phyloP scores from a whole-genome alignment of 2,113 vertebrate species.

The Anarrhichthys ocellatus region DNA sequence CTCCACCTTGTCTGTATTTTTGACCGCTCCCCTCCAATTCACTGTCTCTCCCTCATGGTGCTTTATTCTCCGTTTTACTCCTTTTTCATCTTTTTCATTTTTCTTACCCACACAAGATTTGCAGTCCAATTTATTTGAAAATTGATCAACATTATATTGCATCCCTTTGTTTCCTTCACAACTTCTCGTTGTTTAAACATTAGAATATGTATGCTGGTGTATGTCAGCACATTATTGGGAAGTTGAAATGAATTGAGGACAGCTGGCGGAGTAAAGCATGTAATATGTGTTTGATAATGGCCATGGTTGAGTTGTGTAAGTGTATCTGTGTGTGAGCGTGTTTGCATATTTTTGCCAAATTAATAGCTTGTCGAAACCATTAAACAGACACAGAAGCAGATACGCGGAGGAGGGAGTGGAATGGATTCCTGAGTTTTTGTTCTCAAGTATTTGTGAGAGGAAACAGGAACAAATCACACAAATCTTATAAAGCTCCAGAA shows the following conservation, averaged over 20 bases:
- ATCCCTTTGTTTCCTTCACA: slow-evolving; percentile 19
- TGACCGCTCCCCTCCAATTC: not conserved
- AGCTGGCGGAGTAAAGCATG: not conserved
- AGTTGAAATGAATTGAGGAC: not conserved
- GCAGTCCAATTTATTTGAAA: slow-evolving; percentile 24
- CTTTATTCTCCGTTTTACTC: not conserved
- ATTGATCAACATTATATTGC: slow-evolving; percentile 30
- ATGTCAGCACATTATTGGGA: not conserved
- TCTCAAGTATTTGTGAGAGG: not conserved
- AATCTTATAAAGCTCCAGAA: not conserved
- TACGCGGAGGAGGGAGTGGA: not conserved
- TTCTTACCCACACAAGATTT: slow-evolving; percentile 40
- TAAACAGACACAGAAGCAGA: not conserved
- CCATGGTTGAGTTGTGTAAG: not conserved
- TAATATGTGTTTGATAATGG: not conserved
- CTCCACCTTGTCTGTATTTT: not conserved
- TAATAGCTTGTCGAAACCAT: slow-evolving; percentile 34
- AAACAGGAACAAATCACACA: not conserved
- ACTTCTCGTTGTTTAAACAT: slow-evolving; percentile 9
- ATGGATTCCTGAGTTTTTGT: not conserved
- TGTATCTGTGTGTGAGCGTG: not conserved
- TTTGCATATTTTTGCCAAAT: slow-evolving; percentile 6
- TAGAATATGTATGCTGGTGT: not conserved
- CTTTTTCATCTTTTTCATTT: slow-evolving; percentile 10
- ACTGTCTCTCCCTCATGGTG: not conserved